Evolutionary conservation across 2,797 vertebrate species (phyloP).

Genomic region (Phaenicophaeus curvirostris): DNA sequence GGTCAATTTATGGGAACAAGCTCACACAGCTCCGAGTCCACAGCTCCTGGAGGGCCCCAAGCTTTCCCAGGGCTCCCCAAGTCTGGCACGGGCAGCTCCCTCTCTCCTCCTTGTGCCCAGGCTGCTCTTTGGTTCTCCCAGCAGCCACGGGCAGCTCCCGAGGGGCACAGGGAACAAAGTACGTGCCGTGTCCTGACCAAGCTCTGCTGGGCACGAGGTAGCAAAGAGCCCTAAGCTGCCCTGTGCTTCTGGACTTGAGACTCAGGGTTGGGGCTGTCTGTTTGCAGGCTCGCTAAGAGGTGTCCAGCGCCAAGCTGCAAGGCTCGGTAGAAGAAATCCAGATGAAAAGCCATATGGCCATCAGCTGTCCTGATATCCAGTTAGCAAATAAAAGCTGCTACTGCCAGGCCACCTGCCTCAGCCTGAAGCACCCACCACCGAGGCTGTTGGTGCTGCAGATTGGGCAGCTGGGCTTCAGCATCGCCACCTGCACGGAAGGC

Average conservation of each 20-base stretch:
- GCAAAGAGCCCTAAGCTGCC: neutral
- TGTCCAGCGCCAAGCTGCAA: neutral
- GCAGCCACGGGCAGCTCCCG: neutral
- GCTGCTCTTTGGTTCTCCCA: neutral
- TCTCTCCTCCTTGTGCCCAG: neutral
- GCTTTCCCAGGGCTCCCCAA: neutral
- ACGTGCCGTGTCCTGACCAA: neutral
- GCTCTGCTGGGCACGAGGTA: neutral
- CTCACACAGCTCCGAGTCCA: neutral
- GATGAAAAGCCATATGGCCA: neutral
- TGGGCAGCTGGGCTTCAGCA: neutral
- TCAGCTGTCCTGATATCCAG: neutral
- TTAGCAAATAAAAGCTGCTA: neutral
- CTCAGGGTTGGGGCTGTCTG: neutral
- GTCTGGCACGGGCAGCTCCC: fast-evolving
- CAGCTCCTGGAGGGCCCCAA: neutral
- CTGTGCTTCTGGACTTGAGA: fast-evolving
- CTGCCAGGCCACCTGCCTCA: neutral
- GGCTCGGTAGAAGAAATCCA: neutral
- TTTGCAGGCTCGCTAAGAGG: neutral
- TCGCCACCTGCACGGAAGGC: fast-evolving
- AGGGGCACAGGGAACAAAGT: neutral
- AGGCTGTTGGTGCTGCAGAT: neutral
- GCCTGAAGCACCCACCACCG: fast-evolving
- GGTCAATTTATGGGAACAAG: neutral